A percentile compares a stretch with the other conserved stretches of the same genome.
These are phyloP conservation scores for Jacana jacana DNA, from an alignment of 2,113 vertebrate genomes.

Conservation along the genomic window DNA sequence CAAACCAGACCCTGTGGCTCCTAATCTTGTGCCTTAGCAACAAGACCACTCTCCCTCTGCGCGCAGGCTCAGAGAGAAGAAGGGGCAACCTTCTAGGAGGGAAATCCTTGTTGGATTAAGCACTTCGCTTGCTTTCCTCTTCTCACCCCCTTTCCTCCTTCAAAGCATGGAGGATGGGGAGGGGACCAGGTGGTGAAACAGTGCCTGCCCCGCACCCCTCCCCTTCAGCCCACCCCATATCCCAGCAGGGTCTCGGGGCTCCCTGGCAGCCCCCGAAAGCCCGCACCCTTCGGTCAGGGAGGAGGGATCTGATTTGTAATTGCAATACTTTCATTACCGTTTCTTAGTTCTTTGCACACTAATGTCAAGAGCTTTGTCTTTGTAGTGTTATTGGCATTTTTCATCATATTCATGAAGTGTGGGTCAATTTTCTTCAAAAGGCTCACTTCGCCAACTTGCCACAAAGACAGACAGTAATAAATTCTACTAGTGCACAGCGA, in stretches of 20 bases:
- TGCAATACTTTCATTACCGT: slow-evolving; percentile 81
- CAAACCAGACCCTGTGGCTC: not conserved
- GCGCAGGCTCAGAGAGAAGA: not conserved
- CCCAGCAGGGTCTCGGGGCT: not conserved
- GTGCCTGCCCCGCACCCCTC: not conserved
- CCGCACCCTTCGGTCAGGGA: not conserved
- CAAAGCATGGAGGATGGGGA: not conserved
- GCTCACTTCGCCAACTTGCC: slow-evolving; percentile 85
- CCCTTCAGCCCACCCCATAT: not conserved
- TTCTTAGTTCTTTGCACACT: slow-evolving; percentile 80
- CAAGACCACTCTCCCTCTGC: not conserved
- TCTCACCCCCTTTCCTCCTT: not conserved
- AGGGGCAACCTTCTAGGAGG: not conserved
- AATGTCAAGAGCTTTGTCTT: slow-evolving; percentile 85
- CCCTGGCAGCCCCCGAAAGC: not conserved
- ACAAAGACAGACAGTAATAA: slow-evolving; percentile 88
- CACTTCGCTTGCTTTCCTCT: not conserved
- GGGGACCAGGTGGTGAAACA: not conserved
- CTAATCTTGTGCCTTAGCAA: slow-evolving; percentile 2
- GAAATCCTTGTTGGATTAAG: not conserved
- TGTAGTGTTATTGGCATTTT: slow-evolving; percentile 89
- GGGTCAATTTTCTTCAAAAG: slow-evolving; percentile 91
- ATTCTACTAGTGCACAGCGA: slow-evolving; percentile 83
- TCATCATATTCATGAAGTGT: slow-evolving; percentile 90
- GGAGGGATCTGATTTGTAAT: slow-evolving; percentile 77